Evolutionary conservation across 2,113 vertebrate species (phyloP).

Genomic region (Abramis brama): DNA sequence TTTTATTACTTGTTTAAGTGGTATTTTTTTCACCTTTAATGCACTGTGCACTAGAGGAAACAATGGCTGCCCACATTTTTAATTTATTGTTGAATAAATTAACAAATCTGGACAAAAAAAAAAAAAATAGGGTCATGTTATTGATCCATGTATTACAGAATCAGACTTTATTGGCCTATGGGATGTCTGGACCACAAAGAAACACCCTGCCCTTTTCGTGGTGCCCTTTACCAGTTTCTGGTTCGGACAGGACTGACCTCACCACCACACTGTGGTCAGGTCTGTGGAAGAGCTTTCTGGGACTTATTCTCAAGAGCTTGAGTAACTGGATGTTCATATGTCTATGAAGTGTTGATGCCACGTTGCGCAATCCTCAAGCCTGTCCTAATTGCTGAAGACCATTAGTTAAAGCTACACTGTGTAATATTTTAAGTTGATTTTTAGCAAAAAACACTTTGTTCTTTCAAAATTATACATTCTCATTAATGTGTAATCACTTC

Average conservation of each 20-base stretch:
- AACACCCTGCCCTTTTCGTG: conserved; percentile 49
- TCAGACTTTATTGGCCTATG: neutral
- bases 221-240: conserved; percentile 56
- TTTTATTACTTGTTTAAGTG: neutral
- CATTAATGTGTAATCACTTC: too few relatives aligned
- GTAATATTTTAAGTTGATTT: too few relatives aligned
- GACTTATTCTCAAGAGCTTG: conserved; percentile 47
- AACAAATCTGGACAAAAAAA: neutral
- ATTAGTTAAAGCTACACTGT: neutral
- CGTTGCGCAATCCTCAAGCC: neutral
- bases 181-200: conserved; percentile 46
- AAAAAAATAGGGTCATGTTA: neutral
- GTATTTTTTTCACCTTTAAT: neutral
- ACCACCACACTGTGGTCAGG: conserved; percentile 56
- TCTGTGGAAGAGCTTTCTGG: conserved; percentile 49
- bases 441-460: too few relatives aligned
- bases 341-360: conserved; percentile 33
- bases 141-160: neutral
- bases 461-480: too few relatives aligned
- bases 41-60: neutral
- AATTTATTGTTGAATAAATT: neutral
- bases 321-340: conserved; percentile 45
- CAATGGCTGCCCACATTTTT: neutral
- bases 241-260: conserved; percentile 54
- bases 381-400: neutral